Conservation (phyloP, 2,888 invertebrate species). For the Gisinianus flammeolus region DNA sequence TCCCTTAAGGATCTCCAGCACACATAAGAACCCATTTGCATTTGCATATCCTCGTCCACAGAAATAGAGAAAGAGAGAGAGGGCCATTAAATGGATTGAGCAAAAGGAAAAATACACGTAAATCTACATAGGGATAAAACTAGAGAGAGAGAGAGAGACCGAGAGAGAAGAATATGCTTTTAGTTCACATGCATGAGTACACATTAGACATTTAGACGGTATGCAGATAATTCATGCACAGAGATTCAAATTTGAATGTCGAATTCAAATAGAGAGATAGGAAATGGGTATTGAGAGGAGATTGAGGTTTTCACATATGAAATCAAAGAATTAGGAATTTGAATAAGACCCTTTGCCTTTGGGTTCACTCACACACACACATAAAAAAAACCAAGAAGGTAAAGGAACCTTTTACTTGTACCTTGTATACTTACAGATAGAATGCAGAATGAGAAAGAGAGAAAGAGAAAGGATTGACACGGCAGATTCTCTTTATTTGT, state of each 20-base stretch:
- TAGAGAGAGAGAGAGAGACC: slow-evolving; percentile 11
- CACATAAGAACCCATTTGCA: no score
- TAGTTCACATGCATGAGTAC: not conserved
- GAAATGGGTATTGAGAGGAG: not conserved
- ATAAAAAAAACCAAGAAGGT: not conserved
- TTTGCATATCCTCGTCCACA: not conserved
- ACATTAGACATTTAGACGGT: not conserved
- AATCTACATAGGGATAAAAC: not conserved
- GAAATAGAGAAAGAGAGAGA: not conserved
- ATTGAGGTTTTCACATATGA: not conserved
- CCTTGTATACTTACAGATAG: no score
- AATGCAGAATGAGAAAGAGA: not conserved
- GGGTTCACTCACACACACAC: not conserved
- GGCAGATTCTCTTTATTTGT: not conserved
- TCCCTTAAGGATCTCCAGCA: not conserved
- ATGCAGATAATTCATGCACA: not conserved
- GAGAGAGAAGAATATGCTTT: not conserved
- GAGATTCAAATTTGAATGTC: not conserved
- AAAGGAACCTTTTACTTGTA: no score
- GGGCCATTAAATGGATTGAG: not conserved
- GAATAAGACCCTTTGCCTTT: not conserved
- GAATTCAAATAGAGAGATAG: not conserved
- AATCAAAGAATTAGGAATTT: not conserved
- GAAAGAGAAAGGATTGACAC: not conserved
- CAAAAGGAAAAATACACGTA: not conserved